Base-by-base conservation (phyloP, 2,888 invertebrate genomes). In the Listrodromus nycthemerus region DNA sequence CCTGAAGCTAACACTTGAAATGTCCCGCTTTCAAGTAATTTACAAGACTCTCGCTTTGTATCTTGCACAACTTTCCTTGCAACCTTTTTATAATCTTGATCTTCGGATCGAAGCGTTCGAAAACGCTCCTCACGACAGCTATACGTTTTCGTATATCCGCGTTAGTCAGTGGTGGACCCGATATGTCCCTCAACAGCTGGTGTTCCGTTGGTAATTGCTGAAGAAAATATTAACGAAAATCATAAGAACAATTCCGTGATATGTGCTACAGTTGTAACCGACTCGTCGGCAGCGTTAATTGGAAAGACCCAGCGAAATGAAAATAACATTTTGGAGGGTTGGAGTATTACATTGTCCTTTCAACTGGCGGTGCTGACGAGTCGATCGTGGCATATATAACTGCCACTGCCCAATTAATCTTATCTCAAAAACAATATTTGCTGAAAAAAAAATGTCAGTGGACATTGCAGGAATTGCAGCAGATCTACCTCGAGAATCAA, bases 91-190 rank as follows among this genome's bases (percentile, higher is more conserved):
- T 10, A 7, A 89, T 21, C 80, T 66, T 85, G 52, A 91, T 87
- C 1, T 88, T 83, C 5, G 91, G 92, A 75, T 89, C 78, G 85
- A 92, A 92, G 77, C 86, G 63, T 6, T 84, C 24, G 7, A 92
- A 80, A 8, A 91, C 76, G 13, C 63, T 71, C 69, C 50, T 76
- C 45, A 91, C 70, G n/a, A 30, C 52, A 0, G 63, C 74, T 37
- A 74, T 73, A 3, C 55, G 80, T 65, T 45, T 78, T 8, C 65
- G 75, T 5, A 80, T 70, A 21, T 21, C 50, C 0, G 61, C 30
- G 1, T 2, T 70, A 7, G 48, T 69, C 0, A n/a, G 48, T 21
- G 58, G 58, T 65, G 65, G 69, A 1, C 27, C 55, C 4, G 55
- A 74, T 21, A 41, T 13, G 52, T 84, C 76, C 21, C 19, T 75